phyloP scores from a whole-genome alignment of 2,797 vertebrate genomes.

The Lacerta viridis region DNA sequence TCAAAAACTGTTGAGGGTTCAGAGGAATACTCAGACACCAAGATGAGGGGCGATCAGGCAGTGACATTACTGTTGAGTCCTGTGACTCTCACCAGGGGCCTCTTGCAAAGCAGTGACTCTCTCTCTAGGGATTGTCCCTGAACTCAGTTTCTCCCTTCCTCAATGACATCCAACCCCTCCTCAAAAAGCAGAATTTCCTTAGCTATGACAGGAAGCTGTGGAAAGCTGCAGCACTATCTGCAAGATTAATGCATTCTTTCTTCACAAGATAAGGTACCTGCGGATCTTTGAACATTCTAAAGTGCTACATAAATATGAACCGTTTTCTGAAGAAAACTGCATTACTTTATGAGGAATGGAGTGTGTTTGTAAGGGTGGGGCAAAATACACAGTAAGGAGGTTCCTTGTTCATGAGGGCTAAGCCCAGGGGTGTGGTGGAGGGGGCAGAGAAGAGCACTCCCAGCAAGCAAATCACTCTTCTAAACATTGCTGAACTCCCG shows the following conservation, averaged over 20 bases:
- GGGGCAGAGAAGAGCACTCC: no score
- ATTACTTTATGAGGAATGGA: neutral
- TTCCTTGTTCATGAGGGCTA: neutral
- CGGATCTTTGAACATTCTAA: neutral
- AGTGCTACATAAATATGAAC: no score
- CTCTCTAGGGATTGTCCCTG: neutral
- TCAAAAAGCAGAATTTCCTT: neutral
- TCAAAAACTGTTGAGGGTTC: neutral
- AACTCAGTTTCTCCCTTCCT: neutral
- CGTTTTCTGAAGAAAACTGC: neutral
- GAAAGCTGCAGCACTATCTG: neutral
- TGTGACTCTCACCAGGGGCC: neutral
- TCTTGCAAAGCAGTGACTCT: neutral
- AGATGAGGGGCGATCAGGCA: neutral
- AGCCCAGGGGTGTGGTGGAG: neutral
- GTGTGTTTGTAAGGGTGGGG: no score
- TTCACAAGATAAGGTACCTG: neutral
- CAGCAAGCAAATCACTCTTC: neutral
- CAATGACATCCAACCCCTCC: neutral
- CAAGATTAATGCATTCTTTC: no score
- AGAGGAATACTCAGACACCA: neutral
- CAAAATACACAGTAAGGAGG: neutral
- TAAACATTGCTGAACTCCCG: neutral
- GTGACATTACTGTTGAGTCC: neutral
- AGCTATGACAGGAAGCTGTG: neutral